Percentiles rank a stretch among this genome's conserved stretches.
phyloP scores from a whole-genome alignment of 2,113 vertebrate genomes.

The Nerophis lumbriciformis region DNA sequence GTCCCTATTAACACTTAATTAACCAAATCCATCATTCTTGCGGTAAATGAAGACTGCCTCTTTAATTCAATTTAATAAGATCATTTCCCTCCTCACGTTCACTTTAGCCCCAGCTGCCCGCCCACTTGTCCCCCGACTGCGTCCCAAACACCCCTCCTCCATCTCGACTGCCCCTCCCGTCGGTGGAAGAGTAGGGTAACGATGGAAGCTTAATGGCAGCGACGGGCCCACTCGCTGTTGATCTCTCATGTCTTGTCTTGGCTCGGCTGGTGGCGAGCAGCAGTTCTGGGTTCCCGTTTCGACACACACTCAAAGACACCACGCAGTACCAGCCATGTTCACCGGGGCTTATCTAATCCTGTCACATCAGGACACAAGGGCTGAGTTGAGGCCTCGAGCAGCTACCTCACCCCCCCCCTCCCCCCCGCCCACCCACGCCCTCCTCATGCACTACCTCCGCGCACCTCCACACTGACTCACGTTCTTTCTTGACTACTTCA shows the following conservation, averaged over 20 bases:
- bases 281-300: constrained; percentile 62
- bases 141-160: constrained; percentile 33
- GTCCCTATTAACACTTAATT: constrained; percentile 77
- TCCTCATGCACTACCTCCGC: constrained; percentile 14
- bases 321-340: constrained; percentile 68
- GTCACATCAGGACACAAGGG: constrained; percentile 70
- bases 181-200: constrained; percentile 36
- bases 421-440: constrained; percentile 9
- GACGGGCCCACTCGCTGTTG: constrained; percentile 59
- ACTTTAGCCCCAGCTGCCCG: constrained; percentile 69
- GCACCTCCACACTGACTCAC: constrained; percentile 42
- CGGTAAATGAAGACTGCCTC: constrained; percentile 79
- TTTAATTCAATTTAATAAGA: constrained; percentile 81
- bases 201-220: constrained; percentile 52
- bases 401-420: constrained; percentile 11
- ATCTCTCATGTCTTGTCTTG: constrained; percentile 62
- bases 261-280: constrained; percentile 65
- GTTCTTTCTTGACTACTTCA: constrained; percentile 47
- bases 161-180: constrained; percentile 50
- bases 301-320: constrained; percentile 28
- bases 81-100: constrained; percentile 74
- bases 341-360: constrained; percentile 75
- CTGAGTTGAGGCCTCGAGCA: constrained; percentile 64
- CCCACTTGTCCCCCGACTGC: constrained; percentile 56
- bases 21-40: constrained; percentile 79